Evolutionary conservation across 2,888 invertebrate species (phyloP).

Genomic region (Napeogenes sylphis): DNA sequence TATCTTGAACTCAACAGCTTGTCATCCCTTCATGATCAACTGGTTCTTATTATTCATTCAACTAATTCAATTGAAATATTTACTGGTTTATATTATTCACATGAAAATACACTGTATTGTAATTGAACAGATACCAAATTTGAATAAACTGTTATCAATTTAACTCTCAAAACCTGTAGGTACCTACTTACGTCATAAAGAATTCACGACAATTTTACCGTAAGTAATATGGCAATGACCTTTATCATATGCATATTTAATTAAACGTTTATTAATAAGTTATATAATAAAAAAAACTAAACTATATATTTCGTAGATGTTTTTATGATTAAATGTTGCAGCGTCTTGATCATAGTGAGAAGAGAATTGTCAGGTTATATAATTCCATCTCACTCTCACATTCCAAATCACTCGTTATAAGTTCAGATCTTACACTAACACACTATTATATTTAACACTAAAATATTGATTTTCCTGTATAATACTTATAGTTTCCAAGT

Average conservation of each 20-base stretch:
- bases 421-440: no score
- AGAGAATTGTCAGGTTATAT: no score
- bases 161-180: not conserved
- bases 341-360: no score
- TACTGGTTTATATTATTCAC: not conserved
- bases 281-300: no score
- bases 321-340: no score
- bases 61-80: constrained; percentile 18
- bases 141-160: not conserved
- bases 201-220: not conserved
- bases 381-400: no score
- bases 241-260: not conserved
- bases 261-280: no score
- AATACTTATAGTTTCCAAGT: no score
- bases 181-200: not conserved
- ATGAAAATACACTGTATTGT: not conserved
- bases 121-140: not conserved
- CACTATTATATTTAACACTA: no score
- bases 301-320: no score
- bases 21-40: constrained; percentile 26
- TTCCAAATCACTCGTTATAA: no score
- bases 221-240: not conserved
- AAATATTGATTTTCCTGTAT: no score
- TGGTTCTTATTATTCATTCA: constrained; percentile 35
- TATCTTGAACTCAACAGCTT: not conserved